Evolutionary conservation across 2,888 invertebrate genomes (phyloP).

Genomic region (Pollenia labialis): DNA sequence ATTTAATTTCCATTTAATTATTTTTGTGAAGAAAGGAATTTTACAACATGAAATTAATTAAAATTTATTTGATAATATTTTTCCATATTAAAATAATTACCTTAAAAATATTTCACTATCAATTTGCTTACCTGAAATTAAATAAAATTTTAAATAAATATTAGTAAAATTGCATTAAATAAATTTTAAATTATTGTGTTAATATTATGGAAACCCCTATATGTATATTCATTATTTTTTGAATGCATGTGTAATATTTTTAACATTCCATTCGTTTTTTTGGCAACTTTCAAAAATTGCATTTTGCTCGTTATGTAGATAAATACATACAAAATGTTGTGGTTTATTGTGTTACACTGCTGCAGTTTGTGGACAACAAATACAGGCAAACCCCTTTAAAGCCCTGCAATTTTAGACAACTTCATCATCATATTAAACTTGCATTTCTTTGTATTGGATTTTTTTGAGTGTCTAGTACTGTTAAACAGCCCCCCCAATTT

Average conservation of each 20-base stretch:
- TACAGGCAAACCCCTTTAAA: constrained; percentile 15
- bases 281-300: constrained; percentile 44
- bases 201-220: constrained; percentile 23
- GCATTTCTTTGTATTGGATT: not conserved
- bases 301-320: constrained; percentile 35
- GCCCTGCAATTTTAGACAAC: constrained; percentile 21
- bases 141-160: not conserved
- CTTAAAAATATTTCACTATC: not conserved
- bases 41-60: too few species aligned
- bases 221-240: not conserved
- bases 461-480: not conserved
- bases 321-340: constrained; percentile 65
- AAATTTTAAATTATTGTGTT: too few species aligned
- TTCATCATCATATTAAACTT: constrained; percentile 25
- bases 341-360: constrained; percentile 51
- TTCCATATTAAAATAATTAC: constrained; percentile 7
- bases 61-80: too few species aligned
- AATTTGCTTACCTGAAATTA: constrained; percentile 40
- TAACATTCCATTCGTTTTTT: constrained; percentile 21
- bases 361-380: constrained; percentile 38
- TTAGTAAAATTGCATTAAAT: not conserved
- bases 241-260: not conserved
- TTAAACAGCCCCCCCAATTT: constrained; percentile 12
- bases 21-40: too few species aligned
- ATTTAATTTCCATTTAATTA: too few species aligned